Percentiles rank a stretch among this genome's conserved stretches.
Evolutionary conservation across 2,888 invertebrate species (phyloP).

Genomic region (Pterostichus niger): DNA sequence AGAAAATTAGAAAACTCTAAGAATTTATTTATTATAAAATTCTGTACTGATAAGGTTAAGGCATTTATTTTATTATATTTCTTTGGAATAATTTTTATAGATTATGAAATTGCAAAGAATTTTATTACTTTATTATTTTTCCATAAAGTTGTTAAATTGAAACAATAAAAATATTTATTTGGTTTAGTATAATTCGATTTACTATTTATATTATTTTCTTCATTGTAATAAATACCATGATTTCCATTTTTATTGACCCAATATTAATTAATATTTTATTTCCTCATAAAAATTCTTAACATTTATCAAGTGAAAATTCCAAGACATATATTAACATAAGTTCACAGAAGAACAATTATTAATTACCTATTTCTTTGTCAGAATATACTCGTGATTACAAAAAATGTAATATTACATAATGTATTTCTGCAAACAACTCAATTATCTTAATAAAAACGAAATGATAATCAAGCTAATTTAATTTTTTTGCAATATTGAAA

Average conservation of each 20-base stretch:
- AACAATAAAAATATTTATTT: no score
- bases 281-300: not conserved
- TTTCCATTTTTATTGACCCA: not conserved
- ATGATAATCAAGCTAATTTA: not conserved
- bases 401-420: not conserved
- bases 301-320: conserved; percentile 1
- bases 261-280: conserved; percentile 1
- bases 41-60: not conserved
- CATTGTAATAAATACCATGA: not conserved
- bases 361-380: not conserved
- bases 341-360: conserved; percentile 15
- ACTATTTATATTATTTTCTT: no score
- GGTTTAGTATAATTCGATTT: no score
- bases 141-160: no score
- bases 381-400: not conserved
- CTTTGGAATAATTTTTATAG: not conserved
- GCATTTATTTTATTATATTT: not conserved
- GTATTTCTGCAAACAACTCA: conserved; percentile 2
- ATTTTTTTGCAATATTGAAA: not conserved
- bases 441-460: not conserved
- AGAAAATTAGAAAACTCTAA: not conserved
- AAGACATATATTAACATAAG: not conserved
- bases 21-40: not conserved
- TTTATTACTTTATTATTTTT: no score
- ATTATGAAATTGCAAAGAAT: not conserved